Evolutionary conservation across 2,797 vertebrate species (phyloP).

Genomic region (Pantherophis alleghaniensis): DNA sequence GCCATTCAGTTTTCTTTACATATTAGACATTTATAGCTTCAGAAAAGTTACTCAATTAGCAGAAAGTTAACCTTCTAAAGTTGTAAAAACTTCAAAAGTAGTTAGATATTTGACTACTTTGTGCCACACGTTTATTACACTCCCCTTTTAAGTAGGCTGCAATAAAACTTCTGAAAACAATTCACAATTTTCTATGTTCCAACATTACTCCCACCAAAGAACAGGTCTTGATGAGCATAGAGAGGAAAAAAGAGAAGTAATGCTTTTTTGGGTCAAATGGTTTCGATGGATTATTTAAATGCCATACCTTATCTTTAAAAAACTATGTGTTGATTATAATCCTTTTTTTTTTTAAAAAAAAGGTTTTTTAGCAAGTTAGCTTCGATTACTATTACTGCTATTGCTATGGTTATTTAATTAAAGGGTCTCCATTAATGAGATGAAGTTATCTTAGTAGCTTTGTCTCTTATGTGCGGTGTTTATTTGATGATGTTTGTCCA

Average conservation of each 20-base stretch:
- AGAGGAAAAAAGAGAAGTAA: neutral
- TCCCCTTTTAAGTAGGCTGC: neutral
- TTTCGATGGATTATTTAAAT: neutral
- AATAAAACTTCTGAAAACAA: neutral
- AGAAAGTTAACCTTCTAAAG: neutral
- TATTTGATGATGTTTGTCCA: neutral
- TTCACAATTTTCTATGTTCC: neutral
- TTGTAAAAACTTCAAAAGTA: neutral
- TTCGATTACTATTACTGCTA: neutral
- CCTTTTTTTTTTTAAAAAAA: neutral
- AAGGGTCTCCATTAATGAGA: neutral
- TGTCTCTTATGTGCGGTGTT: neutral
- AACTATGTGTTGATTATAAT: neutral
- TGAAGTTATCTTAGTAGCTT: neutral
- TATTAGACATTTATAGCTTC: neutral
- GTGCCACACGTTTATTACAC: neutral
- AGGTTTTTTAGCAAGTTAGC: neutral
- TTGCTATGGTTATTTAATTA: neutral
- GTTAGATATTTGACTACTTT: neutral
- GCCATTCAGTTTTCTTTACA: neutral
- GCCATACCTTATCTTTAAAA: neutral
- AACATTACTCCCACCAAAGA: neutral
- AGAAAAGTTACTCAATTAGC: neutral
- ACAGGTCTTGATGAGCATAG: neutral
- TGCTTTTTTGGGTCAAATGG: neutral